Conservation (phyloP, 2,797 vertebrate genomes). For the Salmo trutta region DNA sequence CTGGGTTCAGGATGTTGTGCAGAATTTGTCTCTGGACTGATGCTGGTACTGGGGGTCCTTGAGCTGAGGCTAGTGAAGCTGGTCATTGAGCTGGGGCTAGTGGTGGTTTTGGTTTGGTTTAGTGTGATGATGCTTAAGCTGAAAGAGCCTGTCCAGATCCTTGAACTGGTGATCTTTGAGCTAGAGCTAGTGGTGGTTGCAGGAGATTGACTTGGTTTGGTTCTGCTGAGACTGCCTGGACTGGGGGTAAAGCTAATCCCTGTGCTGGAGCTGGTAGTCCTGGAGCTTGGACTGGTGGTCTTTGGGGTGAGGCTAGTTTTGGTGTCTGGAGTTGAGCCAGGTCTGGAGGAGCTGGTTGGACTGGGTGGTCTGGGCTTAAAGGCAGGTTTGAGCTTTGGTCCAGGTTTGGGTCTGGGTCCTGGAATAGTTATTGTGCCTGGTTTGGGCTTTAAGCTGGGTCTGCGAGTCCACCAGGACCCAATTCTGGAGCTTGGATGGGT, state of each 20-base stretch:
- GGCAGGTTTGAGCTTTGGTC: slow-evolving; percentile 38
- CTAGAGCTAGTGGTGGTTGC: background rate
- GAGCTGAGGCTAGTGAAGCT: background rate
- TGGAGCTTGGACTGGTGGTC: background rate
- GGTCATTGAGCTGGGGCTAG: background rate
- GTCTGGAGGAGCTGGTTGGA: slow-evolving; percentile 36
- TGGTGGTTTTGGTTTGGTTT: background rate
- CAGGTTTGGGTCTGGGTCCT: background rate
- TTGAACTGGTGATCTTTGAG: background rate
- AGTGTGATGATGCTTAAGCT: background rate
- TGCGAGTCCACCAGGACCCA: slow-evolving; percentile 30
- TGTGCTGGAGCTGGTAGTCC: background rate
- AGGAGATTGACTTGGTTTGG: background rate
- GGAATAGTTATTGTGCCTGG: slow-evolving; percentile 28
- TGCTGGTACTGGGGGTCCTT: background rate
- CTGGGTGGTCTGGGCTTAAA: slow-evolving; percentile 40
- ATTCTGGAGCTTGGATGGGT: slow-evolving; percentile 29
- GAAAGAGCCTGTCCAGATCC: background rate
- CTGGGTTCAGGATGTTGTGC: slow-evolving; percentile 36
- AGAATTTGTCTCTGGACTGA: background rate
- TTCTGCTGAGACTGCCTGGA: background rate
- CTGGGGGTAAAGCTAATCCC: background rate
- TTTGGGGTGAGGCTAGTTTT: background rate
- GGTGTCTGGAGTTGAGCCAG: slow-evolving; percentile 14
- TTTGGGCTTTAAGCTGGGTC: slow-evolving; percentile 22